Conservation (phyloP, 2,113 vertebrate genomes). For the Arizona elegans region DNA sequence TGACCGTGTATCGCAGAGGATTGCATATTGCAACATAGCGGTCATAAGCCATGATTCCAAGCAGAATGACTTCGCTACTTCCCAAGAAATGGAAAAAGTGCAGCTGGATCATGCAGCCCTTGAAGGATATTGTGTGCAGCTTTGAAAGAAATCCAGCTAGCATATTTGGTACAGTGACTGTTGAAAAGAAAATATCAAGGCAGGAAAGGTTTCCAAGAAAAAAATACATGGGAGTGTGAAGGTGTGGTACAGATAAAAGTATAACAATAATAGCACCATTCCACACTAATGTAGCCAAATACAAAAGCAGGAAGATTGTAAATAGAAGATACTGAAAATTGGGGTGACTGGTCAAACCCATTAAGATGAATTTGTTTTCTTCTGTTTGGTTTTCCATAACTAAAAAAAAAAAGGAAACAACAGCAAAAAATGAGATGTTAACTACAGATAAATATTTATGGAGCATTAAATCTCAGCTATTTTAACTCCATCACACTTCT, state of each 20-base stretch:
- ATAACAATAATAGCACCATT: neutral
- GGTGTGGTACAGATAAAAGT: neutral
- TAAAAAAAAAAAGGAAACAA: neutral
- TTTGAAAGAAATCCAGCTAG: neutral
- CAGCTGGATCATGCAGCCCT: neutral
- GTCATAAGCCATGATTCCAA: neutral
- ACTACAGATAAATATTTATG: neutral
- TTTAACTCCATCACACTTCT: neutral
- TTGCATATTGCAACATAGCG: neutral
- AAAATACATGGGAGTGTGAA: neutral
- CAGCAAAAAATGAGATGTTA: neutral
- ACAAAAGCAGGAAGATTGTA: neutral
- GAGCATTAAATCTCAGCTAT: neutral
- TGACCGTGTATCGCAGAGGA: neutral
- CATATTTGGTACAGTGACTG: neutral
- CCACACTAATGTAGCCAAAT: neutral
- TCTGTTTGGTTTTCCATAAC: slow-evolving; percentile 30
- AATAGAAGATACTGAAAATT: neutral
- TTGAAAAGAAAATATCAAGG: neutral
- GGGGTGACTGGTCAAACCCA: neutral
- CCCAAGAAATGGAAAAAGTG: neutral
- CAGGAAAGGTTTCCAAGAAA: neutral
- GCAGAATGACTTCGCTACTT: neutral
- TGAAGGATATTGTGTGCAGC: neutral
- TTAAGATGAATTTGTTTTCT: neutral